These are phyloP conservation scores for Drosophila basisetae DNA, from an alignment of 2,888 invertebrate species.

Conservation along the genomic window DNA sequence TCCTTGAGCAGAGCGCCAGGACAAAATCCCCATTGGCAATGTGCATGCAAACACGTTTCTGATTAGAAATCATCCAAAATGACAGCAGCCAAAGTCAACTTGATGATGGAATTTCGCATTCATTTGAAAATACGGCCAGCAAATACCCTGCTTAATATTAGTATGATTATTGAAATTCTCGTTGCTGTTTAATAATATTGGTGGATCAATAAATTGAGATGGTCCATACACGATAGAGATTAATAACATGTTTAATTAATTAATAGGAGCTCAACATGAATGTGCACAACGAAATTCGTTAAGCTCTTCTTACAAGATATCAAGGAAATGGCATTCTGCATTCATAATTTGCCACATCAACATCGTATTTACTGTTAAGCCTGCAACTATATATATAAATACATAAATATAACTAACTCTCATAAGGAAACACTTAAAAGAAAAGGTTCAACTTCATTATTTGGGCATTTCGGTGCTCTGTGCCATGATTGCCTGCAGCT, in stretches of 20 bases:
- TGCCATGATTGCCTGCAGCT: constrained; percentile 33
- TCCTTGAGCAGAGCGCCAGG: constrained; percentile 17
- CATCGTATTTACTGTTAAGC: not conserved
- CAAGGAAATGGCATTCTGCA: not conserved
- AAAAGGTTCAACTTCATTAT: constrained; percentile 30
- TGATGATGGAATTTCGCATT: not conserved
- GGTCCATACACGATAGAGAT: not conserved
- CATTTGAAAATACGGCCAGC: not conserved
- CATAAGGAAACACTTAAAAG: not conserved
- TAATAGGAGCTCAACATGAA: not conserved
- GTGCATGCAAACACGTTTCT: constrained; percentile 74
- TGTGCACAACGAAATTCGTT: not conserved
- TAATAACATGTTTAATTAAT: not conserved
- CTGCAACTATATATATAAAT: not conserved
- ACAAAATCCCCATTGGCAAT: constrained; percentile 39
- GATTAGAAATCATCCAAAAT: constrained; percentile 71
- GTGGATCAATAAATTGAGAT: not conserved
- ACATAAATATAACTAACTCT: not conserved
- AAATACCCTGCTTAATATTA: not conserved
- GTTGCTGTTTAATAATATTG: not conserved
- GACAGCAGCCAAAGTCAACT: constrained; percentile 40
- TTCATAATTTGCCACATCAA: not conserved
- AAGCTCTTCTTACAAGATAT: not conserved
- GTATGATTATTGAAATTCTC: not conserved
- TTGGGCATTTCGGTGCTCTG: constrained; percentile 10